Conservation (phyloP, 2,113 vertebrate genomes). For the Leptobrachium leishanense region DNA sequence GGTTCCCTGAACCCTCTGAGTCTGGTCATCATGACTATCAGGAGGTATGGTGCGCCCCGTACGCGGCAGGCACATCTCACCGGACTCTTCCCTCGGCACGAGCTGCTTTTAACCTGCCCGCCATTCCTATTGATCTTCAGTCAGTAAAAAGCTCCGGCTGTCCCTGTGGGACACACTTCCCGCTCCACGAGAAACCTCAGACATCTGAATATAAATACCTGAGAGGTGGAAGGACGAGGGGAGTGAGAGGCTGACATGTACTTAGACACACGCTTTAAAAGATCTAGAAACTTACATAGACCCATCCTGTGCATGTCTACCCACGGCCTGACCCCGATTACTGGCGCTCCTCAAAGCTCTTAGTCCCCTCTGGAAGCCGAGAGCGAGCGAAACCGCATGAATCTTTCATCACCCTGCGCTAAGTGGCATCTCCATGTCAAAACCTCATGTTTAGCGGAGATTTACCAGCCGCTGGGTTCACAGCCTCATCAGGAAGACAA, state of each 20-base stretch:
- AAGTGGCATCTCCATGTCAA: not conserved
- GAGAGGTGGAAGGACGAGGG: not conserved
- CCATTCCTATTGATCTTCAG: slow-evolving; percentile 38
- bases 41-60: too few relatives aligned
- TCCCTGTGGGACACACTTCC: slow-evolving; percentile 30
- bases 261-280: not conserved
- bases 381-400: not conserved
- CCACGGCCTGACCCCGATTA: not conserved
- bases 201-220: slow-evolving; percentile 7
- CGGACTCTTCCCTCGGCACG: not conserved
- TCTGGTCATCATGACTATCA: too few relatives aligned
- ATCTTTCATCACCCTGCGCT: not conserved
- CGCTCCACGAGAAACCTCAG: slow-evolving; percentile 23
- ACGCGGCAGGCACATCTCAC: not conserved
- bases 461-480: not conserved
- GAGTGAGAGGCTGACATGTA: slow-evolving; percentile 7
- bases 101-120: slow-evolving; percentile 33
- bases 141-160: slow-evolving; percentile 36
- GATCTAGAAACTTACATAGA: not conserved
- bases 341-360: not conserved
- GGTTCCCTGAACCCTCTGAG: too few relatives aligned
- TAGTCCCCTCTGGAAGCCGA: not conserved
- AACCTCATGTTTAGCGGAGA: not conserved
- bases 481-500: not conserved
- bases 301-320: not conserved